Conservation (phyloP, 1,140 invertebrate species). For the Elymnias hypermnestra region DNA sequence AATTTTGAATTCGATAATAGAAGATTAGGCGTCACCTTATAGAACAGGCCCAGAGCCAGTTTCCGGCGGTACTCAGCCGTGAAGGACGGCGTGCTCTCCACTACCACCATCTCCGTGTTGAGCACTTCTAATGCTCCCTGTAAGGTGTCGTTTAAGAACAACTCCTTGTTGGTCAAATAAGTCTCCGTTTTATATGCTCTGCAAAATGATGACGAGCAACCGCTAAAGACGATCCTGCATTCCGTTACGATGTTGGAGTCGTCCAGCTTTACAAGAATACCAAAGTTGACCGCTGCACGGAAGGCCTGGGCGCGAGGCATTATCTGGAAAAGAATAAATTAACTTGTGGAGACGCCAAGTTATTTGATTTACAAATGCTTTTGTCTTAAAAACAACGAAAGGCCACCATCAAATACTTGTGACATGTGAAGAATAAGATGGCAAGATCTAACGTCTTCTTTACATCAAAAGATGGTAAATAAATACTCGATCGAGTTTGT, state of each 20-base stretch:
- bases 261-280: constrained; percentile 37
- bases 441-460: no score
- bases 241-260: constrained; percentile 14
- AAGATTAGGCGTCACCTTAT: constrained; percentile 70
- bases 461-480: no score
- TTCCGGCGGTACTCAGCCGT: constrained; percentile 77
- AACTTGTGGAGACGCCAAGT: no score
- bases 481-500: no score
- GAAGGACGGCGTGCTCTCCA: constrained; percentile 74
- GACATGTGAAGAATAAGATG: no score
- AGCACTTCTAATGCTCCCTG: constrained; percentile 74
- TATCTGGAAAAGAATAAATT: constrained; percentile 41
- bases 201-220: constrained; percentile 80
- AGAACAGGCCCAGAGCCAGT: constrained; percentile 78
- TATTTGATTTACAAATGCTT: no score
- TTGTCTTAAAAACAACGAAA: no score
- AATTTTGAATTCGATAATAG: no score
- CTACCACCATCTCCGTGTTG: constrained; percentile 77
- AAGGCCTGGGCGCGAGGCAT: constrained; percentile 44
- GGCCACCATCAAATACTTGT: no score
- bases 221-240: constrained; percentile 77
- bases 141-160: constrained; percentile 68
- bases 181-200: constrained; percentile 75
- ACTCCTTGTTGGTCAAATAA: constrained; percentile 75
- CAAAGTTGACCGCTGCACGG: constrained; percentile 42